phyloP scores from a whole-genome alignment of 2,797 vertebrate genomes.

The Eptatretus atami region DNA sequence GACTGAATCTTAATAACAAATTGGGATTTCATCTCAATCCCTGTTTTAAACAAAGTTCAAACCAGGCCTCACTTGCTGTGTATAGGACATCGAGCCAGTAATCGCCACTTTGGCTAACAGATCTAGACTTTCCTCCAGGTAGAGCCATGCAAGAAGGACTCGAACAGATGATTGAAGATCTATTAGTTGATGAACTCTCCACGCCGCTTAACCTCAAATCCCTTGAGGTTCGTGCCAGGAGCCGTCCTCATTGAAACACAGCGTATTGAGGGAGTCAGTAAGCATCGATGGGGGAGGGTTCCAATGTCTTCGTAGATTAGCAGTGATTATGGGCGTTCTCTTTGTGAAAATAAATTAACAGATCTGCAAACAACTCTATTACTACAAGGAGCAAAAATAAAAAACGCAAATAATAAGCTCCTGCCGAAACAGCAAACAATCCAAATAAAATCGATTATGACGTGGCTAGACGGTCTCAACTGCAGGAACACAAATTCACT shows the following conservation, averaged over 20 bases:
- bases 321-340: no score
- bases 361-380: no score
- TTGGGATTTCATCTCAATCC: background rate
- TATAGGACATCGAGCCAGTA: constrained; percentile 95
- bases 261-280: constrained; percentile 24
- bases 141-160: constrained; percentile 77
- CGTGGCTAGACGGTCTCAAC: no score
- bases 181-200: constrained; percentile 87
- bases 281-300: no score
- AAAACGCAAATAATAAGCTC: no score
- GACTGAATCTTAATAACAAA: background rate
- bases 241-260: constrained; percentile 77
- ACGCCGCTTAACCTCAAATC: constrained; percentile 77
- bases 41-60: no score
- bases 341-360: no score
- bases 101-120: constrained; percentile 92
- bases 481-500: no score
- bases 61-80: constrained; percentile 35
- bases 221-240: constrained; percentile 89
- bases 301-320: no score
- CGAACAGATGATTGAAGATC: constrained; percentile 95
- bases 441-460: no score
- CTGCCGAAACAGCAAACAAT: no score
- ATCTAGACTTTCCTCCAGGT: constrained; percentile 76
- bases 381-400: no score